phyloP scores from a whole-genome alignment of 2,113 vertebrate genomes.

The Sclerurus mexicanus region DNA sequence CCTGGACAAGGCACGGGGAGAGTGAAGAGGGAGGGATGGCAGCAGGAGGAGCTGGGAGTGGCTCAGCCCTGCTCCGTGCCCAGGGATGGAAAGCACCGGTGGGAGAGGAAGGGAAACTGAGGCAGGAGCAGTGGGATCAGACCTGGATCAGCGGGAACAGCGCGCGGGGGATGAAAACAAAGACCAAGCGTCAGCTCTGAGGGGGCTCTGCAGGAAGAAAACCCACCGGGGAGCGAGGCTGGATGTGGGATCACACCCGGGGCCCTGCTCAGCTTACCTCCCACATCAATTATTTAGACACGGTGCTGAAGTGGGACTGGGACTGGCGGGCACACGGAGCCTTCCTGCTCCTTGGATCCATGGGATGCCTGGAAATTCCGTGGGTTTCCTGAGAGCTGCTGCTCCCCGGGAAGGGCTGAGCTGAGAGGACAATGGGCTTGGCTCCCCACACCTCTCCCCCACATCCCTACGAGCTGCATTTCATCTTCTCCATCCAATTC shows the following conservation, averaged over 20 bases:
- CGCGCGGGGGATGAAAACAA: fast-evolving
- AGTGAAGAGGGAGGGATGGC: background rate
- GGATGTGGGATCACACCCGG: background rate
- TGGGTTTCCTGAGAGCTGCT: fast-evolving
- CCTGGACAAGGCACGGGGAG: background rate
- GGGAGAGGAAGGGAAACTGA: background rate
- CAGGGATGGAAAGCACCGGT: background rate
- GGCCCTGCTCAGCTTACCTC: background rate
- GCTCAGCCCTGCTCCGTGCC: background rate
- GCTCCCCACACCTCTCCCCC: background rate
- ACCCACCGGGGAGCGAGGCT: background rate
- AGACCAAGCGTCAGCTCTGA: background rate
- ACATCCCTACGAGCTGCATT: fast-evolving
- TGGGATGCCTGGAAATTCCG: background rate
- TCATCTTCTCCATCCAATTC: background rate
- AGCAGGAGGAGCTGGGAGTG: background rate
- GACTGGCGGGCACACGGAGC: background rate
- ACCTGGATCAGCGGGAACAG: background rate
- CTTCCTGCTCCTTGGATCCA: background rate
- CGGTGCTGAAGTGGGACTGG: background rate
- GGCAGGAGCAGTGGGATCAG: background rate
- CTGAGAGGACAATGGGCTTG: background rate
- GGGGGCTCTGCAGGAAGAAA: background rate
- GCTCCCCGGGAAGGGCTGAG: fast-evolving
- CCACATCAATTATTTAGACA: background rate